Base-by-base conservation (phyloP, 2,888 invertebrate species). In the Ormia ochracea region DNA sequence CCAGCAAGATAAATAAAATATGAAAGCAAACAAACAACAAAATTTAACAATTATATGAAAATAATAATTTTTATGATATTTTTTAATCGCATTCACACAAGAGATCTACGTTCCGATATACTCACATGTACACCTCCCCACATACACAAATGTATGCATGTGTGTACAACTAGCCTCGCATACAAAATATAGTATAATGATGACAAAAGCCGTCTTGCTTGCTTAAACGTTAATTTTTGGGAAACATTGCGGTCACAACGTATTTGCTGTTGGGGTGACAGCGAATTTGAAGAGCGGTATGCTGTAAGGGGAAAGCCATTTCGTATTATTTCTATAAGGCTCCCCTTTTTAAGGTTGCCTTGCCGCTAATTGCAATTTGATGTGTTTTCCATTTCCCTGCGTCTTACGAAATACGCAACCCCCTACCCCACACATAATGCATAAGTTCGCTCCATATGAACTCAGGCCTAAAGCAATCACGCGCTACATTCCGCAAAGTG, bases 51-150 rank as follows among this genome's bases (percentile, higher is more conserved):
- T 61, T 52, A 61, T 45, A 61, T 38, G 41, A 61, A 61, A 36
- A 50, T 38, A 48, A 63, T 43, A 63, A 56, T 63, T 52, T 58
- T 59, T 73, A 63, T 31, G 59, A 23, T 10, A 12, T 33, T 9
- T 23, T 58, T 72, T 63, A 41, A 73, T 38, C 48, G 14, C 58
- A 48, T 31, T 31, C 36, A 48, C 14, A 5, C 48, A 0, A 31
- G 4, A 74, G 65, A 74, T 74, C 74, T 56, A 74, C 74, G 74
- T 65, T 66, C 31, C 48, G 58, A 66, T 74, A 17, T 54, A 21
- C 17, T n/a, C n/a, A n/a, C n/a, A n/a, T n/a, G n/a, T n/a, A n/a
- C n/a, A n/a, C n/a, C n/a, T n/a, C n/a, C n/a, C n/a, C n/a, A n/a
- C n/a, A n/a, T n/a, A n/a, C n/a, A n/a, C n/a, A n/a, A n/a, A n/a